Evolutionary conservation across 2,113 vertebrate genomes (phyloP), one percentile per base, ranked within the genome.

Genomic region (human): DNA sequence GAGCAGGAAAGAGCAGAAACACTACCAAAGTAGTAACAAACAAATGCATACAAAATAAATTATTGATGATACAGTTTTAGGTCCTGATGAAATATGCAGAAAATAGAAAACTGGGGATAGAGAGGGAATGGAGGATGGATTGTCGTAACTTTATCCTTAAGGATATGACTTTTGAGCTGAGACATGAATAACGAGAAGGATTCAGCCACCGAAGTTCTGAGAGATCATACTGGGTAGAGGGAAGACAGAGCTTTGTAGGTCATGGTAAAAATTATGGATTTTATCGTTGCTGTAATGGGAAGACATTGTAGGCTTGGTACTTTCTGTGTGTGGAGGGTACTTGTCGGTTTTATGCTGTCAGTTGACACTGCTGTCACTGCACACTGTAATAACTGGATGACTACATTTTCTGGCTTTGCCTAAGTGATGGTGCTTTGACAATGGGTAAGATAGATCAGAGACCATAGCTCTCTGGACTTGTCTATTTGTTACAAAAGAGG

Each of bases 251-350:
- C 7, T 43, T 38, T 68, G 13, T 1, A 25, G 27, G 35, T 3
- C 22, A 23, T 0, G 7, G 30, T 10, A 8, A 43, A 66, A 18
- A 3, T 5, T 8, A 5, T 16, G 1, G 0, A 7, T 16, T 17
- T 23, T 23, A 6, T 61, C 38, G 8, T 43, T 18, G 10, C 16
- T 32, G 4, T 18, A 8, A 45, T 9, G 25, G 38, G 17, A 68
- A 85, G 35, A 38, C 1, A 27, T 11, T 20, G 68, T 12, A 68
- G 14, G 8, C 64, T 45, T 32, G 40, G 3, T 32, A 23, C 7
- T 43, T 16, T 66, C 27, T 64, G 30, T 12, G n/a, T 90, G 12
- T 40, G 2, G 4, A 40, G 27, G 25, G 3, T 20, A 27, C 9
- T 59, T 64, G 0, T 16, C 2, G 22, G 35, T 70, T 40, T 68